Evolutionary conservation across 2,888 invertebrate species (phyloP).

Genomic region (Orthosia incerta): DNA sequence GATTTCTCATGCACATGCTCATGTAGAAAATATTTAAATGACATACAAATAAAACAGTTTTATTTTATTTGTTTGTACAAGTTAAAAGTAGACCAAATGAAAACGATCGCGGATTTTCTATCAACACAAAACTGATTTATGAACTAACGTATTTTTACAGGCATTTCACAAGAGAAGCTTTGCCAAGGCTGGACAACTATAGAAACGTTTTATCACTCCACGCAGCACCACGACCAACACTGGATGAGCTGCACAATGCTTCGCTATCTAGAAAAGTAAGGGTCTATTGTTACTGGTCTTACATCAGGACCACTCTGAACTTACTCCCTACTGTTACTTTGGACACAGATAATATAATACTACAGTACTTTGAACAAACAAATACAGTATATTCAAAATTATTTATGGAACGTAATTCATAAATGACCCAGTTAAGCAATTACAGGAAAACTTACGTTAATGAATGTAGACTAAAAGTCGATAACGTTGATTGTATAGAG

Average conservation of each 20-base stretch:
- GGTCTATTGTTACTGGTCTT: constrained; percentile 34
- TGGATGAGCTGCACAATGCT: constrained; percentile 97
- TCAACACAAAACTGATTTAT: constrained; percentile 26
- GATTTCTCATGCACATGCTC: neutral
- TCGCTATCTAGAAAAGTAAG: constrained; percentile 95
- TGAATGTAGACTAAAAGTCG: too few relatives aligned
- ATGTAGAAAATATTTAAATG: neutral
- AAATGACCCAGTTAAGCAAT: neutral
- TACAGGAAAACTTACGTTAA: constrained; percentile 10
- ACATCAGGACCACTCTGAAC: neutral
- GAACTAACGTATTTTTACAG: constrained; percentile 81
- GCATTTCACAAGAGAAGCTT: constrained; percentile 96
- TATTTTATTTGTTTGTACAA: neutral
- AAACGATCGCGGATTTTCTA: neutral
- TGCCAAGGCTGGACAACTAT: constrained; percentile 97
- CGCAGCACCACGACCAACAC: constrained; percentile 96
- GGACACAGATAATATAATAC: too few relatives aligned
- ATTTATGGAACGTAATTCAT: neutral
- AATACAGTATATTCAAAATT: neutral
- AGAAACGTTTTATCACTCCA: constrained; percentile 97
- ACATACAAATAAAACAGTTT: constrained; percentile 3
- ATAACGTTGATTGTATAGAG: too few relatives aligned
- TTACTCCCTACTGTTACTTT: neutral
- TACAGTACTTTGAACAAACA: neutral
- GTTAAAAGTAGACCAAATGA: neutral